Base-by-base conservation (phyloP, 2,888 invertebrate species). In the Labia minor region DNA sequence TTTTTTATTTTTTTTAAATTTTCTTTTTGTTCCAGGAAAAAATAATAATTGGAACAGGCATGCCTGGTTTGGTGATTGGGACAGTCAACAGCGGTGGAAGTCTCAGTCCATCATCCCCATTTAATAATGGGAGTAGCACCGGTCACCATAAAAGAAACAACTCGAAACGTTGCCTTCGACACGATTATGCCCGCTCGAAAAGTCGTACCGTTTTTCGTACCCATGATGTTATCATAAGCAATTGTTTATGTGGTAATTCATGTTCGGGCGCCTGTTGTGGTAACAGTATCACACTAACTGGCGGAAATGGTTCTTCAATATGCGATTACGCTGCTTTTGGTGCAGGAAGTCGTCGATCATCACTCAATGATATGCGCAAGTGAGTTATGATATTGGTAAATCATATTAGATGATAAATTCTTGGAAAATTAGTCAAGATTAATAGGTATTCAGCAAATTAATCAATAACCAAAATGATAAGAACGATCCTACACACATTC, bases 301-400 rank as follows among this genome's bases (percentile, higher is more conserved):
- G 67, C 64, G 33, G 33, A 11, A 33, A 33, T 33, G 33, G 33
- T 33, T 33, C 33, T 11, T n/a, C n/a, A n/a, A 33, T 33, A 33
- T 33, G 33, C 33, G 68, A 70, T 14, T 64, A 65, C 21, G 68
- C 69, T 63, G 69, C 68, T 19, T 62, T 21, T 16, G 72, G 74
- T 10, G 73, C 75, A 6, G 71, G 73, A 14, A 75, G 78, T 71
- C 70, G 81, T 26, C 71, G 81, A 64, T 79, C 77, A 67, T 80
- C 79, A 66, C 73, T 81, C 61, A 80, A 80, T 71, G 81, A 80
- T 70, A 79, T 81, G 80, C 73, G 81, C 63, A 81, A 80, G 75
- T 75, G 67, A 72, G 73, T 71, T 20, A 1, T 10, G 8, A 4
- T 11, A 63, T 63, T 16, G 33, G 11, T 33, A n/a, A n/a, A n/a